Percentiles rank a stretch among this genome's conserved stretches.
Evolutionary conservation across 2,113 vertebrate species (phyloP).

Genomic region (Bagarius yarrelli): DNA sequence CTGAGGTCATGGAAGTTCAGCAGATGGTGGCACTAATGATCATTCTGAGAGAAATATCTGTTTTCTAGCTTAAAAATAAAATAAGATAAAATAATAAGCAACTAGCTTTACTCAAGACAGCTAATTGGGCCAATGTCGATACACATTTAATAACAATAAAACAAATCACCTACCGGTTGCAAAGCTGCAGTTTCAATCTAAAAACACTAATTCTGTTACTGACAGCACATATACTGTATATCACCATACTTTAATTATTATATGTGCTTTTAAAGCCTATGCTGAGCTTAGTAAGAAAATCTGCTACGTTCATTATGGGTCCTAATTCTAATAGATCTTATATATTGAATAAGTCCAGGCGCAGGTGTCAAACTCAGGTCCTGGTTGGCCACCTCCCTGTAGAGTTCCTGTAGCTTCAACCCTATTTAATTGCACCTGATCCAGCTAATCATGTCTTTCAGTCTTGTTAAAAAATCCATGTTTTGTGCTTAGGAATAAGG

Average conservation of each 20-base stretch:
- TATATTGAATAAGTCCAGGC: not conserved
- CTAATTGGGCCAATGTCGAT: constrained; percentile 55
- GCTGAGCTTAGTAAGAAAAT: not conserved
- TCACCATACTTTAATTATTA: not conserved
- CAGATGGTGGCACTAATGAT: constrained; percentile 48
- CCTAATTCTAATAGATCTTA: not conserved
- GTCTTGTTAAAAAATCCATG: too few species aligned
- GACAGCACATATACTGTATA: not conserved
- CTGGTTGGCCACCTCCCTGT: not conserved
- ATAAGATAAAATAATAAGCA: constrained; percentile 49
- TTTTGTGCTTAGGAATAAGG: too few species aligned
- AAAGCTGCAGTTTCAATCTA: not conserved
- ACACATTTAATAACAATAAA: constrained; percentile 2
- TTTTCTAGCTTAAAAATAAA: constrained; percentile 41
- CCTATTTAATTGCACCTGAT: too few species aligned
- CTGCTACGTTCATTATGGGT: not conserved
- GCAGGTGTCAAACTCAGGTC: not conserved
- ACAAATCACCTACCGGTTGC: constrained; percentile 1
- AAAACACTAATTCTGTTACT: not conserved
- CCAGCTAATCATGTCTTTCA: too few species aligned
- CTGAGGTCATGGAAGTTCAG: constrained; percentile 54
- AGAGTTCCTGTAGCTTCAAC: too few species aligned
- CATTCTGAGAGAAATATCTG: constrained; percentile 49
- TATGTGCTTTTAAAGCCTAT: not conserved
- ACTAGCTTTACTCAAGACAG: constrained; percentile 48